Conservation (phyloP, 2,797 vertebrate genomes). For the Arrhamphus sclerolepis region DNA sequence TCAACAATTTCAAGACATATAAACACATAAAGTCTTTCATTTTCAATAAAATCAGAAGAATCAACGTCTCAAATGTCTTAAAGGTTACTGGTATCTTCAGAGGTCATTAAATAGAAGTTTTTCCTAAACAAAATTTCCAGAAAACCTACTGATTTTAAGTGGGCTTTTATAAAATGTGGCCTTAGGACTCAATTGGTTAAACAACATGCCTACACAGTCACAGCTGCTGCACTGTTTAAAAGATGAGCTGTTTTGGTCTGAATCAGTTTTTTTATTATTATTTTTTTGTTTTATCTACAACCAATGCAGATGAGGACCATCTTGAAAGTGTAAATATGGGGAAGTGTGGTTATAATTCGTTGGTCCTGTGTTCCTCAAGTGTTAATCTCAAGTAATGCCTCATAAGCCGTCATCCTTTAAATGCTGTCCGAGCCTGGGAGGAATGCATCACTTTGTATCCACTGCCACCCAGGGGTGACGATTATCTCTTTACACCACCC, state of each 20-base stretch:
- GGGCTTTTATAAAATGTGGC: no score
- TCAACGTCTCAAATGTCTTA: no score
- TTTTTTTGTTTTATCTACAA: no score
- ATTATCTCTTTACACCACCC: slow-evolving; percentile 43
- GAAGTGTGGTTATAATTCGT: background rate
- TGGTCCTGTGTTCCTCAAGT: slow-evolving; percentile 17
- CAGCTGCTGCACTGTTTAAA: background rate
- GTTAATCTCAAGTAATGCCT: slow-evolving; percentile 65
- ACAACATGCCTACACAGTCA: no score
- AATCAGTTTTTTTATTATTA: background rate
- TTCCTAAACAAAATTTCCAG: no score
- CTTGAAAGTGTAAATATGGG: background rate
- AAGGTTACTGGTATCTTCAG: no score
- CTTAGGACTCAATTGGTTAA: no score
- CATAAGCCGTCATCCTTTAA: slow-evolving; percentile 55
- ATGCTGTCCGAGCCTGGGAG: slow-evolving; percentile 49
- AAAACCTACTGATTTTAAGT: no score
- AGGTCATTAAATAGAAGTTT: no score
- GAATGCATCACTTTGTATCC: slow-evolving; percentile 67
- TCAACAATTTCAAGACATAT: no score
- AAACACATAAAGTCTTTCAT: no score
- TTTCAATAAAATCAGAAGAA: no score
- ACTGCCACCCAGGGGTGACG: slow-evolving; percentile 54
- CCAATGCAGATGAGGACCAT: background rate
- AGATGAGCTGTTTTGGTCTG: background rate